Percentiles rank a stretch among this genome's conserved stretches.
phyloP scores from a whole-genome alignment of 2,113 vertebrate genomes.

The Neolamprologus sp. region DNA sequence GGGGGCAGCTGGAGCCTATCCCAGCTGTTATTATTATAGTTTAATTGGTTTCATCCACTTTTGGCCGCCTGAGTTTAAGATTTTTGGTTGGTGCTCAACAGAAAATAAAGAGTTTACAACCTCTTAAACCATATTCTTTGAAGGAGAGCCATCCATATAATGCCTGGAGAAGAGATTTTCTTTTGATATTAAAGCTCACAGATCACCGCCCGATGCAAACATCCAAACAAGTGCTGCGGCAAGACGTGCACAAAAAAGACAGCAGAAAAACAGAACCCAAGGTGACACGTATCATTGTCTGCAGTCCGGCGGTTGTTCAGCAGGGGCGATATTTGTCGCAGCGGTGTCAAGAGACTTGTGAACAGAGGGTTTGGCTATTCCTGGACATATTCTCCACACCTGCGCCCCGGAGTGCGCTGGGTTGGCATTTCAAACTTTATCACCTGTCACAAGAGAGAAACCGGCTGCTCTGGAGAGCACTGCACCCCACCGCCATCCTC shows the following conservation, averaged over 20 bases:
- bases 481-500: neutral
- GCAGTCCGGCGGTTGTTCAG: neutral
- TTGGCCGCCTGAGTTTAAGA: neutral
- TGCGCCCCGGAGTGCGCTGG: conserved; percentile 9
- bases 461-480: conserved; percentile 12
- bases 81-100: neutral
- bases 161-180: neutral
- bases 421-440: conserved; percentile 58
- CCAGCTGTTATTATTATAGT: neutral
- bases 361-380: conserved; percentile 45
- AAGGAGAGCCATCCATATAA: neutral
- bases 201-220: neutral
- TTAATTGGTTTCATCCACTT: neutral
- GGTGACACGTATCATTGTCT: conserved; percentile 32
- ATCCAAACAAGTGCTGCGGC: neutral
- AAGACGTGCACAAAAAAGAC: neutral
- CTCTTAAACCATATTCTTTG: neutral
- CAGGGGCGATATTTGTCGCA: neutral
- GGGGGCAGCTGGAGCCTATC: neutral
- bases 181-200: neutral
- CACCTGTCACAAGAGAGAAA: conserved; percentile 57
- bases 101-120: neutral
- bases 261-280: neutral
- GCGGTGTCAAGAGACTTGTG: conserved; percentile 32
- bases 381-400: conserved; percentile 52